Evolutionary conservation across 2,113 vertebrate species (phyloP).

Genomic region (Apus apus): DNA sequence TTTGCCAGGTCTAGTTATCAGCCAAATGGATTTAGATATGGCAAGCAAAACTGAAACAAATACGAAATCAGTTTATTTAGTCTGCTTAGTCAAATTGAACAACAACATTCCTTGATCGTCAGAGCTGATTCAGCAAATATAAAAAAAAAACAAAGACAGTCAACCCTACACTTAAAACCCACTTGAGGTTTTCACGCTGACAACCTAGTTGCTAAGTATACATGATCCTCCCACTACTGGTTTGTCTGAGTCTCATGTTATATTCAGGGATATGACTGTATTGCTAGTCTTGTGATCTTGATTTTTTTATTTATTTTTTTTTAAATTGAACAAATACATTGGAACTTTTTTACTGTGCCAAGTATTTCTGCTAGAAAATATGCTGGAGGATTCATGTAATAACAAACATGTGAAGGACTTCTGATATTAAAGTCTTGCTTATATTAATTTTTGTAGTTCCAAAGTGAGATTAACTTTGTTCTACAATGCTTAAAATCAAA

Average conservation of each 20-base stretch:
- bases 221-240: conserved; percentile 76
- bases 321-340: conserved; percentile 33
- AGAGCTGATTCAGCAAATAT: conserved; percentile 79
- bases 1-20: conserved; percentile 21
- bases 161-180: conserved; percentile 78
- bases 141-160: conserved; percentile 52
- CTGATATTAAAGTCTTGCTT: conserved; percentile 7
- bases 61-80: conserved; percentile 56
- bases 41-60: conserved; percentile 58
- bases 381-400: conserved; percentile 28
- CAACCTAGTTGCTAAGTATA: conserved; percentile 74
- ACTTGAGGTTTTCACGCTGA: conserved; percentile 77
- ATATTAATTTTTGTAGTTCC: not conserved
- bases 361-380: conserved; percentile 36
- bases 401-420: conserved; percentile 48
- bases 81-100: conserved; percentile 69
- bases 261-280: conserved; percentile 62
- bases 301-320: not conserved
- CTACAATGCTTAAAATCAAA: conserved; percentile 13
- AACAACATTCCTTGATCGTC: conserved; percentile 65
- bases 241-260: conserved; percentile 68
- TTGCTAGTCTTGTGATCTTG: conserved; percentile 43
- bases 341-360: conserved; percentile 42
- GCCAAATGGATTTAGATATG: conserved; percentile 35
- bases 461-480: conserved; percentile 10